Percentiles rank a stretch among this genome's conserved stretches.
phyloP scores from a whole-genome alignment of 2,113 vertebrate species.

The Candoia aspera region DNA sequence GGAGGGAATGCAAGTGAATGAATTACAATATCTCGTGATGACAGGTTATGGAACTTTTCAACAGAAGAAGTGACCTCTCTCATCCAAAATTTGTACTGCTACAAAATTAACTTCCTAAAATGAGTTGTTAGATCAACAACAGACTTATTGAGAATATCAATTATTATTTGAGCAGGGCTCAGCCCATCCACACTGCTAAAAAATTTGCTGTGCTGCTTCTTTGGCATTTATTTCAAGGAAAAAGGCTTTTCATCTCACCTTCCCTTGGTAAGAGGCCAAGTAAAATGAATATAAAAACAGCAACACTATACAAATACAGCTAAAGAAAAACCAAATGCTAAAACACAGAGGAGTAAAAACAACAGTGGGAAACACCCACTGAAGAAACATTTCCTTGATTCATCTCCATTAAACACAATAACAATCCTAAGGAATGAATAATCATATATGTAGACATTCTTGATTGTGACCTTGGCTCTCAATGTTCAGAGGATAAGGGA shows the following conservation, averaged over 20 bases:
- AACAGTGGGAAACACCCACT: not conserved
- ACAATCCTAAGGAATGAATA: not conserved
- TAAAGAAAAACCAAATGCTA: not conserved
- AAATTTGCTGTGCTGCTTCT: not conserved
- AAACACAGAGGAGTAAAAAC: not conserved
- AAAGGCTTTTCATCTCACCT: not conserved
- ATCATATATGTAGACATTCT: not conserved
- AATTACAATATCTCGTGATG: not conserved
- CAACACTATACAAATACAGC: not conserved
- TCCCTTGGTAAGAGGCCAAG: not conserved
- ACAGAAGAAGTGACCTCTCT: conserved; percentile 29
- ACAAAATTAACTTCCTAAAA: conserved; percentile 37
- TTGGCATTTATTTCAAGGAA: not conserved
- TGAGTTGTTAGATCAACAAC: conserved; percentile 28
- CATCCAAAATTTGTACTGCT: conserved; percentile 27
- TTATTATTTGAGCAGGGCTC: conserved; percentile 2
- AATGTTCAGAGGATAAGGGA: not conserved
- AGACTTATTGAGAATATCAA: conserved; percentile 35
- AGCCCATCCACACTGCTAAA: conserved; percentile 8
- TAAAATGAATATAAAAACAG: not conserved
- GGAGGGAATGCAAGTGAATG: not conserved
- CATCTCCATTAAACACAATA: not conserved
- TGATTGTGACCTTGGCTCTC: not conserved
- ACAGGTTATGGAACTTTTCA: conserved; percentile 11
- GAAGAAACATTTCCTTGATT: not conserved